Conservation (phyloP, 2,113 vertebrate genomes). For the Astatoreochromis straeleni region DNA sequence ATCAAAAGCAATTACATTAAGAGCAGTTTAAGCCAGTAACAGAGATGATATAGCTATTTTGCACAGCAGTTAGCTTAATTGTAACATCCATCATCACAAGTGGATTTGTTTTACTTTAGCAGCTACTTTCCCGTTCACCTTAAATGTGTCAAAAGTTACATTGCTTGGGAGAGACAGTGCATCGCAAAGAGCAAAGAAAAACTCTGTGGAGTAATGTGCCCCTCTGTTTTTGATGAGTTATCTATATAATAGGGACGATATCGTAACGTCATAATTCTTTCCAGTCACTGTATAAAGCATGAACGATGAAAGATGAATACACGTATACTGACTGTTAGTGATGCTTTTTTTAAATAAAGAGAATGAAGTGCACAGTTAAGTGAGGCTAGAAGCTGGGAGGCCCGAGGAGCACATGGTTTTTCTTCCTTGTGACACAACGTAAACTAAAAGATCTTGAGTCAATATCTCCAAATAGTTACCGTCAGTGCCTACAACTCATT, state of each 20-base stretch:
- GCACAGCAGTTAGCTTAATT: conserved; percentile 40
- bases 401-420: accelerated
- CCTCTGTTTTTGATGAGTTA: not conserved
- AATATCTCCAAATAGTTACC: not conserved
- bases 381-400: not conserved
- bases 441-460: not conserved
- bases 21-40: conserved; percentile 37
- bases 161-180: not conserved
- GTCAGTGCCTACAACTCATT: not conserved
- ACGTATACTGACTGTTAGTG: not conserved
- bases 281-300: not conserved
- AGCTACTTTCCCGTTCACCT: not conserved
- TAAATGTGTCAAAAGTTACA: not conserved
- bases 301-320: not conserved
- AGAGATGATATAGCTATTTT: conserved; percentile 25
- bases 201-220: not conserved
- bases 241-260: not conserved
- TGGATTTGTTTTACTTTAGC: not conserved
- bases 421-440: not conserved
- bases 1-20: conserved; percentile 54
- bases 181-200: not conserved
- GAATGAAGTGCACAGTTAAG: not conserved
- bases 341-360: not conserved
- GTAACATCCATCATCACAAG: conserved; percentile 39
- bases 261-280: not conserved